Conservation (phyloP, 2,888 invertebrate species). For the Calliphora vomitoria region DNA sequence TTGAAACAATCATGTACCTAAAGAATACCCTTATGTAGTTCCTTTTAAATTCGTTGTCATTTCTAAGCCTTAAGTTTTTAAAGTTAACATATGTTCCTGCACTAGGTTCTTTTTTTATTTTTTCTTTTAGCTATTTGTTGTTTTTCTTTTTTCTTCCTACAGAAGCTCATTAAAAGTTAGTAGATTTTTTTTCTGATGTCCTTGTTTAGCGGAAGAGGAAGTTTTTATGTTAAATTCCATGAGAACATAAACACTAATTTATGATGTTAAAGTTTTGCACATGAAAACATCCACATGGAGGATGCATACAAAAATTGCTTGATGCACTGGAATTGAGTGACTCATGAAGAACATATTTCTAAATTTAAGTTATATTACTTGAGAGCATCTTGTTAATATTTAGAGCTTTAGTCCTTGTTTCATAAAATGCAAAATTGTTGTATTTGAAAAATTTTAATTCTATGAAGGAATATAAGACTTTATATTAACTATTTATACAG, state of each 20-base stretch:
- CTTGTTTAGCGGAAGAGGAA: constrained; percentile 19
- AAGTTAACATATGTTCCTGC: constrained; percentile 53
- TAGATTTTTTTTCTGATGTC: constrained; percentile 43
- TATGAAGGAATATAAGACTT: no score
- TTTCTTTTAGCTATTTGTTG: background rate
- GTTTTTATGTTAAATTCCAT: constrained; percentile 37
- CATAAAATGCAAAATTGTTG: background rate
- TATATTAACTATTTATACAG: no score
- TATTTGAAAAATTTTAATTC: no score
- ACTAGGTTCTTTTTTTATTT: constrained; percentile 6
- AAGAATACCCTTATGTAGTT: background rate
- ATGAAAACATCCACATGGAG: constrained; percentile 29
- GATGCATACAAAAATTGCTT: constrained; percentile 19
- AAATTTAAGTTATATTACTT: background rate
- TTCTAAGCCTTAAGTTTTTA: background rate
- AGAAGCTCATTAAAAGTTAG: constrained; percentile 61
- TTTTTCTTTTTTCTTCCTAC: constrained; percentile 2
- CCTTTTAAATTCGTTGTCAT: background rate
- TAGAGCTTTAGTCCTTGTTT: background rate
- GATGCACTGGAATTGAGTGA: constrained; percentile 17
- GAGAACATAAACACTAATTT: constrained; percentile 24
- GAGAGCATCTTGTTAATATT: background rate
- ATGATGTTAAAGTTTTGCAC: constrained; percentile 28
- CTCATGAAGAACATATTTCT: background rate
- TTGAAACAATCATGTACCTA: no score